These are phyloP conservation scores for Athripsodes cinereus DNA, from an alignment of 2,888 invertebrate species.

Conservation along the genomic window DNA sequence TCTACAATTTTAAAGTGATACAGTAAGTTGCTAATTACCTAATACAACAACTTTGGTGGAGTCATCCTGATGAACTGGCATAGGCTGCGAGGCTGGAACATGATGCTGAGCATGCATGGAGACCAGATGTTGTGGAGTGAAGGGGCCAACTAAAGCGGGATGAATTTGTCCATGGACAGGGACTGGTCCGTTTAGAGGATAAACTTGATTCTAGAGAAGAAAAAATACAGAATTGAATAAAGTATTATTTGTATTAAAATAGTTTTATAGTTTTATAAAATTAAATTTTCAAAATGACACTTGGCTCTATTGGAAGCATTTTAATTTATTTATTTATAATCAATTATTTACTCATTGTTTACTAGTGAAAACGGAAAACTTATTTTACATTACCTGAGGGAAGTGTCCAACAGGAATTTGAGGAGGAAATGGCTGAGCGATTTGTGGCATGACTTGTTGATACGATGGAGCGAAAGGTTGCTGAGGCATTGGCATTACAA, in stretches of 20 bases:
- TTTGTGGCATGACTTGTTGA: conserved; percentile 24
- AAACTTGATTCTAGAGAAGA: conserved; percentile 19
- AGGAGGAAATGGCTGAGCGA: conserved; percentile 17
- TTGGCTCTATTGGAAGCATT: no score
- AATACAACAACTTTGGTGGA: conserved; percentile 50
- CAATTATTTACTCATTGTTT: no score
- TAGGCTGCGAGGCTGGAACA: conserved; percentile 32
- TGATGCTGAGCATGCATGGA: conserved; percentile 27
- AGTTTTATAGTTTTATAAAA: no score
- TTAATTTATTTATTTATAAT: no score
- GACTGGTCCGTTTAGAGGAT: conserved; percentile 25
- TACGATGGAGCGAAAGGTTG: conserved; percentile 20
- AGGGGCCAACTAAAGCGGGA: conserved; percentile 20
- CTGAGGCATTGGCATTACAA: conserved; percentile 13
- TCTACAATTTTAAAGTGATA: no score
- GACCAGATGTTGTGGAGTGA: conserved; percentile 24
- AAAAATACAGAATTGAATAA: neutral
- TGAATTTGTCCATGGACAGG: conserved; percentile 26
- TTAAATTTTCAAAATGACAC: no score
- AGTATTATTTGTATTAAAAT: no score
- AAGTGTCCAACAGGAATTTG: conserved; percentile 26
- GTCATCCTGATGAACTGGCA: conserved; percentile 38
- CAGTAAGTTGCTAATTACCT: conserved; percentile 43
- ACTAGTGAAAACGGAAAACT: neutral
- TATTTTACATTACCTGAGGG: conserved; percentile 20